These are phyloP conservation scores for Meandrina meandrites DNA, from an alignment of 92 coral and sea anemone genomes.

Conservation along the genomic window DNA sequence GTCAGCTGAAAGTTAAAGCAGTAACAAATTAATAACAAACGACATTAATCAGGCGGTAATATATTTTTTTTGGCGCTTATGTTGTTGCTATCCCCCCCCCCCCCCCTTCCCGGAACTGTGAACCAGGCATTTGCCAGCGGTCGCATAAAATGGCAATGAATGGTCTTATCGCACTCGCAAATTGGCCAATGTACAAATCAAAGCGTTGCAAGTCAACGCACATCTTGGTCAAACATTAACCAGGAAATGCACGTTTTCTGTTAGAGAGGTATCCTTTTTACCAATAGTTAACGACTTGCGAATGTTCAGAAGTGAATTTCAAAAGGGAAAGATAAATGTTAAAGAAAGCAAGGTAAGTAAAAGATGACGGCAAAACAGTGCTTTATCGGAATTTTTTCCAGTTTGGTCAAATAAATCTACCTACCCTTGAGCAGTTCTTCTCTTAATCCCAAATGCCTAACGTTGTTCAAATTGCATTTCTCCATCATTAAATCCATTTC, in stretches of 20 bases:
- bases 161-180: too few species aligned
- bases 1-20: conserved; percentile 39
- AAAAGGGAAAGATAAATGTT: not conserved
- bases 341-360: not conserved
- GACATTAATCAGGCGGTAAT: not conserved
- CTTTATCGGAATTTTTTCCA: too few species aligned
- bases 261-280: not conserved
- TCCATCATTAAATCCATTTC: conserved; percentile 35
- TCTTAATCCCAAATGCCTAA: conserved; percentile 46
- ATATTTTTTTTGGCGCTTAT: too few species aligned
- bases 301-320: not conserved
- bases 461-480: conserved; percentile 60
- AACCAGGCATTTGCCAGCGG: too few species aligned
- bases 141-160: too few species aligned
- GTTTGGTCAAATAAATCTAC: not conserved
- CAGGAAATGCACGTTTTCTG: not conserved
- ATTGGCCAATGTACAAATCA: too few species aligned
- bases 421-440: conserved; percentile 62
- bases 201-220: too few species aligned
- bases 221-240: not conserved
- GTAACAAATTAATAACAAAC: not conserved
- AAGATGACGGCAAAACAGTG: not conserved
- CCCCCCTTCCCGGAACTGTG: too few species aligned
- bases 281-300: not conserved
- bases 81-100: too few species aligned